These are phyloP conservation scores for Bombus difficillimus DNA, from an alignment of 1,140 invertebrate species.

Conservation along the genomic window DNA sequence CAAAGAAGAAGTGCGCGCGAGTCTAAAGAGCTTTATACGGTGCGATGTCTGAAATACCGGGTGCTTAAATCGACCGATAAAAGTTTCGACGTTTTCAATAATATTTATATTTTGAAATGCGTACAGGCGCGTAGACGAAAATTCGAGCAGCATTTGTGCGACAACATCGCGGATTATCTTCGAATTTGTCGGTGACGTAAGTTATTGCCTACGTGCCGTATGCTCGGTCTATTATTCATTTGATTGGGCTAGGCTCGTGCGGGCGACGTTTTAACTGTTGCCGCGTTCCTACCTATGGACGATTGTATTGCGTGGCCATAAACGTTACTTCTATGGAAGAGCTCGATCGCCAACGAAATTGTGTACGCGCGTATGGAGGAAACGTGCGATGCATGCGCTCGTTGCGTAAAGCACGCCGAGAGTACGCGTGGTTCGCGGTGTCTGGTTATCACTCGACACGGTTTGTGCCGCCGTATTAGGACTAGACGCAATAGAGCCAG, in stretches of 20 bases:
- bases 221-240: constrained; percentile 65
- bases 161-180: constrained; percentile 51
- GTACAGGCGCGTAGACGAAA: neutral
- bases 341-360: constrained; percentile 40
- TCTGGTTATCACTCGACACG: constrained; percentile 30
- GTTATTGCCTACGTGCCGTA: constrained; percentile 52
- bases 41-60: neutral
- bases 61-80: neutral
- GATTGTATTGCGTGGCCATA: constrained; percentile 4
- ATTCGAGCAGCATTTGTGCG: neutral
- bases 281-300: neutral
- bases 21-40: no score
- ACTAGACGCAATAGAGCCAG: neutral
- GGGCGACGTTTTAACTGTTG: constrained; percentile 55
- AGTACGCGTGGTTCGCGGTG: neutral
- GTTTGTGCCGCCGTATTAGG: constrained; percentile 24
- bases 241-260: constrained; percentile 22
- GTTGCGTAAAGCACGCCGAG: constrained; percentile 27
- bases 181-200: constrained; percentile 62
- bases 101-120: neutral
- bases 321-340: constrained; percentile 27
- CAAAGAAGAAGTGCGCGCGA: no score
- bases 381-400: constrained; percentile 22
- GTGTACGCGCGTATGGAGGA: constrained; percentile 15
- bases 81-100: neutral